Base-by-base conservation (phyloP, 2,113 vertebrate species). In the Cichladusa arquata region DNA sequence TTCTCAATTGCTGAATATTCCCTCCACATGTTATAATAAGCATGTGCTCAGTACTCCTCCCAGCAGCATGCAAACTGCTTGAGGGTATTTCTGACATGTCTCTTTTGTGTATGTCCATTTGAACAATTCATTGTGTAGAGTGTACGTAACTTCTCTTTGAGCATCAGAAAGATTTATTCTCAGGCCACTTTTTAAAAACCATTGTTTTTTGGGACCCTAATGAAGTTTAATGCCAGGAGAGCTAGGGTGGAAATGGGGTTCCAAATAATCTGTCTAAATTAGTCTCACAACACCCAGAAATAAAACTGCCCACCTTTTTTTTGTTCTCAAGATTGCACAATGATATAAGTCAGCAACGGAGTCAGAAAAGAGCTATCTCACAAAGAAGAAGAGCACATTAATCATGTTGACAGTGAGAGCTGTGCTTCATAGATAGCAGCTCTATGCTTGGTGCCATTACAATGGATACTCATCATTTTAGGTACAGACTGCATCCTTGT, bases 371-470 rank as follows among this genome's bases (percentile, higher is more conserved):
- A 51, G 20, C 58, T 90, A 69, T 88, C 86, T 86, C 71, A 73
- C 85, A 66, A 88, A 77, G 42, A 82, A 62, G 23, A 47, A 34
- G 54, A 92, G 71, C 23, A 31, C 71, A 86, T 96, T 81, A 86
- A 88, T 94, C 86, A 67, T 44, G n/a, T 36, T 88, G 96, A 86
- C 78, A 90, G 78, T 48, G 76, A 86, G 64, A 90, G 54, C 42
- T 92, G 54, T 70, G 45, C 60, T 90, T 94, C 67, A 48, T 14
- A 88, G 88, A 82, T 8, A 93, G 82, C 50, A 54, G 58, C 66
- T 69, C 34, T 77, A 5, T 83, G 62, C 58, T 86, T 58, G n/a
- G 66, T 86, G 33, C 28, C 60, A 22, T 71, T 91, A 38, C 56
- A 89, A 73, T 50, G 33, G 26, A 14, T 61, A 88, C 42, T 66